Percentiles rank a stretch among this genome's conserved stretches.
phyloP scores from a whole-genome alignment of 2,888 invertebrate genomes.

The Noctua janthe region DNA sequence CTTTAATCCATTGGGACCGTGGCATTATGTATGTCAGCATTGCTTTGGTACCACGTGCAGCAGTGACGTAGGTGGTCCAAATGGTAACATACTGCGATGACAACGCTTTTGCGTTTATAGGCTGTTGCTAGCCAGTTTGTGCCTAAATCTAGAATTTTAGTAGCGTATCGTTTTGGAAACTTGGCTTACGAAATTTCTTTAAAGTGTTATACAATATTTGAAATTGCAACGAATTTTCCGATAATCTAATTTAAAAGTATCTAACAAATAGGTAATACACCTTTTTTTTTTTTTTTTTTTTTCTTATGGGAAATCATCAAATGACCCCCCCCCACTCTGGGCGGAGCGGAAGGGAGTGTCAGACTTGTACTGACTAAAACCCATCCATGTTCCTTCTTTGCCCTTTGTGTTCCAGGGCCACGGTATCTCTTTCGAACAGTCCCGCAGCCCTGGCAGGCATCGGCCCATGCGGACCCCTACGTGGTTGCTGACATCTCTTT shows the following conservation, averaged over 20 bases:
- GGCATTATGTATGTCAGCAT: slow-evolving; percentile 38
- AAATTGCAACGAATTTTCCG: background rate
- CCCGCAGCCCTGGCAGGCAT: too few species aligned
- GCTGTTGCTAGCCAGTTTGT: slow-evolving; percentile 10
- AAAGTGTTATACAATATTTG: background rate
- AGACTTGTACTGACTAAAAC: too few species aligned
- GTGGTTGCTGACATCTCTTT: too few species aligned
- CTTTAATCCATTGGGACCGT: background rate
- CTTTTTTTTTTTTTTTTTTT: too few species aligned
- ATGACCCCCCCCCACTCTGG: too few species aligned
- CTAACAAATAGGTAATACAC: background rate
- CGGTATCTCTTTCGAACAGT: too few species aligned
- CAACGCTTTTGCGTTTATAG: slow-evolving; percentile 7
- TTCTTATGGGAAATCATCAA: too few species aligned
- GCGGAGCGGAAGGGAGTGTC: too few species aligned
- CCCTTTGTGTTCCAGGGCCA: too few species aligned
- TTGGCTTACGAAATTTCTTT: background rate
- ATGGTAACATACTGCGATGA: slow-evolving; percentile 27
- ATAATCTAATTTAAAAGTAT: background rate
- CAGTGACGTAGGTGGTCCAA: slow-evolving; percentile 43
- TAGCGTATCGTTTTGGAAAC: background rate
- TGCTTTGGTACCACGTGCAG: slow-evolving; percentile 34
- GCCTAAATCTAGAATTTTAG: slow-evolving; percentile 10
- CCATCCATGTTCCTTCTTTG: too few species aligned
- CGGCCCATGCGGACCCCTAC: too few species aligned